Percentiles rank a stretch among this genome's conserved stretches.
Evolutionary conservation across 2,888 invertebrate species (phyloP).

Genomic region (Hirtodrosophila duncani): DNA sequence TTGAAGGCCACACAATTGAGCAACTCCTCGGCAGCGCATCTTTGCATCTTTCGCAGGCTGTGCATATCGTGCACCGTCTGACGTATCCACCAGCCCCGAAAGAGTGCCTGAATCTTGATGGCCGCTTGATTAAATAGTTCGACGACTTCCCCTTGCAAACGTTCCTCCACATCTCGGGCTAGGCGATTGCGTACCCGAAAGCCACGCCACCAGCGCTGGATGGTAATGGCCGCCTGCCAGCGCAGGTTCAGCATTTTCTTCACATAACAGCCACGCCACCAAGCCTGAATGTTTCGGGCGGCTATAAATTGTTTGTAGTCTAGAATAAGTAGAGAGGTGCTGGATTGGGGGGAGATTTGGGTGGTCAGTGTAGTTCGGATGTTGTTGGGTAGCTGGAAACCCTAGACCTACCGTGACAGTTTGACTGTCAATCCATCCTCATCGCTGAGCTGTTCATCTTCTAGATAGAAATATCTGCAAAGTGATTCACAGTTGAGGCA

Average conservation of each 20-base stretch:
- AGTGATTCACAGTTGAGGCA: no score
- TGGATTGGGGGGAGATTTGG: conserved; percentile 2
- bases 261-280: conserved; percentile 44
- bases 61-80: conserved; percentile 67
- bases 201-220: conserved; percentile 74
- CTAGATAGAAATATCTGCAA: background rate
- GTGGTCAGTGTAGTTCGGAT: no score
- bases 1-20: conserved; percentile 68
- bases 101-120: conserved; percentile 65
- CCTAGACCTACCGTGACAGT: conserved; percentile 1
- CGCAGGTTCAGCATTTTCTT: conserved; percentile 15
- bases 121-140: conserved; percentile 50
- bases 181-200: conserved; percentile 39
- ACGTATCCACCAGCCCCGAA: conserved; percentile 68
- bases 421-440: background rate
- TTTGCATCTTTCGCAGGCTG: conserved; percentile 53
- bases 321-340: conserved; percentile 38
- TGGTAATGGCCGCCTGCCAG: conserved; percentile 27
- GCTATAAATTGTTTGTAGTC: conserved; percentile 66
- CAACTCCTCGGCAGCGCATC: conserved; percentile 67
- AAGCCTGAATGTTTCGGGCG: conserved; percentile 64
- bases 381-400: no score
- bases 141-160: conserved; percentile 38
- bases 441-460: background rate
- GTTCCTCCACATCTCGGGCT: conserved; percentile 40